Evolutionary conservation across 2,888 invertebrate species (phyloP).

Genomic region (Caenorhabditis sp.): DNA sequence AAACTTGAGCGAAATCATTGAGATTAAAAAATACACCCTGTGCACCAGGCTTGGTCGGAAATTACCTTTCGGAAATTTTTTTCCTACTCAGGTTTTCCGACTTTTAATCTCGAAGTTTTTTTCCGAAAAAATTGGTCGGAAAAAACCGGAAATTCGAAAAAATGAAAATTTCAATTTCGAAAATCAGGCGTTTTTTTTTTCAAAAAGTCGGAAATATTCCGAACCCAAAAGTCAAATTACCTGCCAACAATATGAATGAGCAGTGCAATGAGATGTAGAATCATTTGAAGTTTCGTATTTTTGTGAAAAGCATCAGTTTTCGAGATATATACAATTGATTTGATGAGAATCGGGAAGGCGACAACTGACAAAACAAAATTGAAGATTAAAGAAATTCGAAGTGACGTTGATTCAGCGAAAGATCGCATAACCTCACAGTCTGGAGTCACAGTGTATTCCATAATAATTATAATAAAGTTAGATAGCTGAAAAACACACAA

Average conservation of each 20-base stretch:
- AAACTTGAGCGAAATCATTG: too few relatives aligned
- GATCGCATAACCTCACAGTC: conserved; percentile 11
- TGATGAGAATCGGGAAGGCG: conserved; percentile 8
- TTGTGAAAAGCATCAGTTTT: conserved; percentile 6
- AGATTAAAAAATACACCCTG: too few relatives aligned
- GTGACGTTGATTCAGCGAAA: conserved; percentile 2
- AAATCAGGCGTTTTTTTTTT: background rate
- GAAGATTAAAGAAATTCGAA: conserved; percentile 3
- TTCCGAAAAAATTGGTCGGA: too few relatives aligned
- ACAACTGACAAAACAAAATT: conserved; percentile 4
- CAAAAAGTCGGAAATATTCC: background rate
- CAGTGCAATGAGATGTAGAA: conserved; percentile 6
- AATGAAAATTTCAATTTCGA: background rate
- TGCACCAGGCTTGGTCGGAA: too few relatives aligned
- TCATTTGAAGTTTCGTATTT: conserved; percentile 13
- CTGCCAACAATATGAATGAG: conserved; percentile 13
- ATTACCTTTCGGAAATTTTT: too few relatives aligned
- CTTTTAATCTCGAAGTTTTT: too few relatives aligned
- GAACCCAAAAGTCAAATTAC: background rate
- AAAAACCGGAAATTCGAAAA: too few relatives aligned
- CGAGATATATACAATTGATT: conserved; percentile 2
- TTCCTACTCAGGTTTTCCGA: too few relatives aligned
- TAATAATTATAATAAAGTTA: too few relatives aligned
- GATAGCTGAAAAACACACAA: too few relatives aligned
- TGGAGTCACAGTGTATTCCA: background rate